Base-by-base conservation (phyloP, 53 echinoderm and acorn worm genomes). In the Patiria pectinifera region DNA sequence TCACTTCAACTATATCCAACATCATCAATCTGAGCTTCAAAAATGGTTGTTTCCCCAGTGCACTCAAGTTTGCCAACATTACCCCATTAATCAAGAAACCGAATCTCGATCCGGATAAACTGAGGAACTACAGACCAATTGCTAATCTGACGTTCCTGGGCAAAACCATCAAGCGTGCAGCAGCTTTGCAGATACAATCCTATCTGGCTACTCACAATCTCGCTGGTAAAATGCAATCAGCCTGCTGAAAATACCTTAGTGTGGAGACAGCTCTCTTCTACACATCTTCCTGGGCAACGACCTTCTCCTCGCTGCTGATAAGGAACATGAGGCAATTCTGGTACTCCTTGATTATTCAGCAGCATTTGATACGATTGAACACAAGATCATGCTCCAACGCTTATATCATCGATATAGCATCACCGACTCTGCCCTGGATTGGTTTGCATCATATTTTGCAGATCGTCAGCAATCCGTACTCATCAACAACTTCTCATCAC, bases 51-150 rank as follows among this genome's bases (percentile, higher is more conserved):
- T 24, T 83, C 11, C 84, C 84, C 23, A 35, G 60, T 8, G 25
- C 84, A 11, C 60, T 83, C 5, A 62, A 83, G 79, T 44, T 79
- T 45, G 79, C 79, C 44, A 60, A 83, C 62, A 61, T 83, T 62
- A 25, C 35, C n/a, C 61, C 92, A 45, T 21, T 92, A 43, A 46
- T 86, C 49, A 86, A 86, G 78, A 86, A 76, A 21, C 23, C 12
- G 19, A 82, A 63, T 24, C 53, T 91, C 6, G 83, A 91, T 69
- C 91, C 45, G 19, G 83, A 91, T 6, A 63, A 53, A 10, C 66
- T 91, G 83, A 60, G 16, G 16, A 92, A 86, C 24, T 92, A 92
- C 69, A 35, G 86, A 61, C 86, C 92, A 62, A 53, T 92, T 46
- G 76, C 92, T 3, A 92, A 92, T 76, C 80, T 92, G 23, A 18